Conservation (phyloP, 2,113 vertebrate species). For the Brienomyrus brachyistius region DNA sequence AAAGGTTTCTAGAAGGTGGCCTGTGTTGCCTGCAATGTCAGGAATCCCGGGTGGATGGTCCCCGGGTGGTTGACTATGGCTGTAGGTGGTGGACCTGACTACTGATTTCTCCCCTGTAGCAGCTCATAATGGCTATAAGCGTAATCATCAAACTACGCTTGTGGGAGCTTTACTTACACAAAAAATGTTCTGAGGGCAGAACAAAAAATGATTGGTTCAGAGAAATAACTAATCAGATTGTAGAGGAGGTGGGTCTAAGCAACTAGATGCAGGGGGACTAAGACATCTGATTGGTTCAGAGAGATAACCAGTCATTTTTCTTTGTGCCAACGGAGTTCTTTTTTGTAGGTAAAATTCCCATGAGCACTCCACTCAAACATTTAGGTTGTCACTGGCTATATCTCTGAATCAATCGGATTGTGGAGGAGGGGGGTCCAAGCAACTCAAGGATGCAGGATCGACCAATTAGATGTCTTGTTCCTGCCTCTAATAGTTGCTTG, state of each 20-base stretch:
- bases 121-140: constrained; percentile 34
- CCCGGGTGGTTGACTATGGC: constrained; percentile 45
- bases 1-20: neutral
- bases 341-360: too few species aligned
- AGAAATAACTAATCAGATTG: too few species aligned
- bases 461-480: neutral
- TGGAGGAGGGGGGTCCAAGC: too few species aligned
- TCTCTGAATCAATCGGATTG: too few species aligned
- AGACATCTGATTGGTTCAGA: too few species aligned
- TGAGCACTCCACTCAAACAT: too few species aligned
- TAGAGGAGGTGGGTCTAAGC: neutral
- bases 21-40: constrained; percentile 39
- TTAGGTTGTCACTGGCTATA: too few species aligned
- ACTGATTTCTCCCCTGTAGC: constrained; percentile 43
- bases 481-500: neutral
- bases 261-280: neutral
- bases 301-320: too few species aligned
- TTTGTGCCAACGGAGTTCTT: too few species aligned
- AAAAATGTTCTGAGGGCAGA: neutral
- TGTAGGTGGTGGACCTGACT: constrained; percentile 31
- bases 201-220: neutral
- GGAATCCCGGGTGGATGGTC: constrained; percentile 46
- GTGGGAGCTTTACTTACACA: neutral
- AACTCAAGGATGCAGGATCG: too few species aligned
- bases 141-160: constrained; percentile 26